Base-by-base conservation (phyloP, 2,797 vertebrate genomes). In the Sibirionetta formosa region DNA sequence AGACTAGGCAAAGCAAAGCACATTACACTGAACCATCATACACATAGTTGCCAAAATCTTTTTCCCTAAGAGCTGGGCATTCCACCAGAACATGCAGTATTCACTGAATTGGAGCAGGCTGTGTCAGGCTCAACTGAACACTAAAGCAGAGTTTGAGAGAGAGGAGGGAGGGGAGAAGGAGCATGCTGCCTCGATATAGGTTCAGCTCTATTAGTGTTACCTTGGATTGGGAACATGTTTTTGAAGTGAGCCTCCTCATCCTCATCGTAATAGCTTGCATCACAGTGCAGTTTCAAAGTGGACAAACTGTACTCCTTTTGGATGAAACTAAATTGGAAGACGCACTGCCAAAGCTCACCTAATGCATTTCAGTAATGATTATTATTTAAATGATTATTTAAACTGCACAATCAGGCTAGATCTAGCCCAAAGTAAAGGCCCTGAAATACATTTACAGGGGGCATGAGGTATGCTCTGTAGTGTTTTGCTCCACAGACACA, bases 271-370 rank as follows among this genome's bases (percentile, higher is more conserved):
- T 40, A 14, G 2, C 63, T 46, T 79, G 44, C 29, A 40, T 12
- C 11, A 38, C 16, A 0, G 1, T 23, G 56, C 0, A 0, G 10
- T 38, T 44, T 69, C 56, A 31, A 40, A 36, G 20, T 2, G 5
- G 40, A 17, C 27, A 81, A 46, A 81, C 46, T 50, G 22, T 24
- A 33, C 11, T 24, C 17, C 11, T 44, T 38, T 57, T 31, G 69
- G 33, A 38, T 53, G 31, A 69, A 31, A 22, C 6, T 5, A 12
- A 77, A 72, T 14, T 2, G 11, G 42, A 65, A 44, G 33, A 54
- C 24, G 18, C 56, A 36, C 16, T 69, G 65, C 38, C 61, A 31
- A 9, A 72, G 22, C n/a, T 15, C 20, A 27, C 2, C 4, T 42
- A 88, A 20, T 27, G 4, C 18, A 9, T 9, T 70, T 61, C 3